phyloP scores from a whole-genome alignment of 2,113 vertebrate genomes.

The Alethe castanea region DNA sequence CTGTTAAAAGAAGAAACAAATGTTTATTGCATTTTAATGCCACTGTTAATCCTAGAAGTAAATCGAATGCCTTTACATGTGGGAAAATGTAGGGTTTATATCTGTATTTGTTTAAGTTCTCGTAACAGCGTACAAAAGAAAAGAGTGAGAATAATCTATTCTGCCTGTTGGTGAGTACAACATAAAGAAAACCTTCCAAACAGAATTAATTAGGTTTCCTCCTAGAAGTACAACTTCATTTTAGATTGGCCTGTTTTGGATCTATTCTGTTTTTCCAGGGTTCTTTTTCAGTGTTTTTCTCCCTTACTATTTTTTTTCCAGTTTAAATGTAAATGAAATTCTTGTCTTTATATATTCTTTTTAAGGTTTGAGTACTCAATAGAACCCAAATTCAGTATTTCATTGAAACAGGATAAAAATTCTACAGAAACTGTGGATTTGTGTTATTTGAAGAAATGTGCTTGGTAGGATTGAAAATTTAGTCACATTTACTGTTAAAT shows the following conservation, averaged over 20 bases:
- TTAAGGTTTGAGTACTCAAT: neutral
- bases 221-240: conserved; percentile 44
- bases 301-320: neutral
- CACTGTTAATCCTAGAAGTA: neutral
- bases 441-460: conserved; percentile 21
- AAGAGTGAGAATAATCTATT: conserved; percentile 57
- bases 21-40: neutral
- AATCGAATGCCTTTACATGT: neutral
- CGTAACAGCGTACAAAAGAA: neutral
- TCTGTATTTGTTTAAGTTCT: conserved; percentile 40
- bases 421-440: conserved; percentile 22
- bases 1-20: neutral
- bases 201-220: conserved; percentile 61
- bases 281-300: neutral
- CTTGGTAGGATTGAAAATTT: conserved; percentile 26
- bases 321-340: conserved; percentile 33
- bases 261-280: neutral
- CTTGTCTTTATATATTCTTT: neutral
- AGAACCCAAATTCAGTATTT: neutral
- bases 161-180: conserved; percentile 32
- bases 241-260: conserved; percentile 38
- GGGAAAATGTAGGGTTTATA: conserved; percentile 26
- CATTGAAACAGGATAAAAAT: neutral
- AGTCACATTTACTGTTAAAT: conserved; percentile 48
- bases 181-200: conserved; percentile 26